Evolutionary conservation across 2,888 invertebrate genomes (phyloP).

Genomic region (Lepidonotus clava): DNA sequence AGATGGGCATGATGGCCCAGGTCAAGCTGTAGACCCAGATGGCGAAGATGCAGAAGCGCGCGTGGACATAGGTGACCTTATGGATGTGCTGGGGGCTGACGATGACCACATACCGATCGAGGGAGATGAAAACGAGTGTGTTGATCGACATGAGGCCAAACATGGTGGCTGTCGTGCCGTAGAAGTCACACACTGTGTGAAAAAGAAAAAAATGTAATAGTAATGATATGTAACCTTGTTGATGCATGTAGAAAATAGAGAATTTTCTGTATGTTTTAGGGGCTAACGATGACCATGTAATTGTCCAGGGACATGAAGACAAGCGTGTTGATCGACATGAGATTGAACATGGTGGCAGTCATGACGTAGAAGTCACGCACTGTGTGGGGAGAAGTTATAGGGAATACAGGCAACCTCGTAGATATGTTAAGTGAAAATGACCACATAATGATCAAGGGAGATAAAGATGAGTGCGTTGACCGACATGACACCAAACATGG

Average conservation of each 20-base stretch:
- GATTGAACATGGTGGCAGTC: slow-evolving; percentile 50
- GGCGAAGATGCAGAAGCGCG: background rate
- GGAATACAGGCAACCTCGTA: no score
- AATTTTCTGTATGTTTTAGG: background rate
- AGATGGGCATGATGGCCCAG: slow-evolving; percentile 53
- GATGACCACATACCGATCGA: slow-evolving; percentile 58
- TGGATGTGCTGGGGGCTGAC: slow-evolving; percentile 10
- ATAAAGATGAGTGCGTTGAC: slow-evolving; percentile 58
- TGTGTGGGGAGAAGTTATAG: slow-evolving; percentile 20
- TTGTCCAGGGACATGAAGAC: slow-evolving; percentile 58
- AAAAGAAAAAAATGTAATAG: background rate
- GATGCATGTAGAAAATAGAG: no score
- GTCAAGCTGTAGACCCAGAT: slow-evolving; percentile 36
- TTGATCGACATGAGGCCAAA: slow-evolving; percentile 60
- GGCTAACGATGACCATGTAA: slow-evolving; percentile 48
- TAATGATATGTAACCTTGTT: no score
- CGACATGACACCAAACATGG: slow-evolving; percentile 56
- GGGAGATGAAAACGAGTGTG: slow-evolving; percentile 57
- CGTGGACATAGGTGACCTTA: background rate
- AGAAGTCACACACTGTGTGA: slow-evolving; percentile 56
- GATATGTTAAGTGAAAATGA: no score
- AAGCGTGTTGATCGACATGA: slow-evolving; percentile 61
- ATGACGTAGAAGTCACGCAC: slow-evolving; percentile 57
- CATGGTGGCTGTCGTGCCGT: slow-evolving; percentile 50
- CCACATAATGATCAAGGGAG: slow-evolving; percentile 51